A percentile compares a stretch with the other conserved stretches of the same genome.
phyloP scores from a whole-genome alignment of 2,797 vertebrate genomes.

The Phoxinus dragarum region DNA sequence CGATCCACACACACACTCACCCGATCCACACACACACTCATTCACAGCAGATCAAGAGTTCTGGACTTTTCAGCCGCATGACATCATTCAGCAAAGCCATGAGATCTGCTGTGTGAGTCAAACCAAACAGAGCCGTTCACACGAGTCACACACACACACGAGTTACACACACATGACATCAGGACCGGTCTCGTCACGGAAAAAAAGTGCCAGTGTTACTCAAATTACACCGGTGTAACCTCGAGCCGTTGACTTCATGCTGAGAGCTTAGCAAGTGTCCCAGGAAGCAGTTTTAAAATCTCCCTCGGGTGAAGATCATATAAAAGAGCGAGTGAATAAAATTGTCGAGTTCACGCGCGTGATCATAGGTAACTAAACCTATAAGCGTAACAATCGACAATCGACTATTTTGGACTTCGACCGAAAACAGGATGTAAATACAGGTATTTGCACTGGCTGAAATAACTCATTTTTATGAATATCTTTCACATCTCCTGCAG shows the following conservation, averaged over 20 bases:
- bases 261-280: slow-evolving; percentile 7
- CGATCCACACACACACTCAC: not conserved
- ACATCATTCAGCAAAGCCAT: slow-evolving; percentile 48
- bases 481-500: no score
- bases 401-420: no score
- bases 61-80: slow-evolving; percentile 22
- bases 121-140: slow-evolving; percentile 49
- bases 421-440: no score
- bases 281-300: slow-evolving; percentile 16
- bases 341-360: no score
- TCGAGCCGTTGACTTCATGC: slow-evolving; percentile 25
- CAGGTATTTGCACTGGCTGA: no score
- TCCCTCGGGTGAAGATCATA: not conserved
- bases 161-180: slow-evolving; percentile 56
- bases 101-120: slow-evolving; percentile 36
- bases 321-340: not conserved
- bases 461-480: no score
- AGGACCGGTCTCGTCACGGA: slow-evolving; percentile 40
- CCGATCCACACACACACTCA: not conserved
- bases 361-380: no score
- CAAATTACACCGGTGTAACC: slow-evolving; percentile 9
- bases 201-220: slow-evolving; percentile 16
- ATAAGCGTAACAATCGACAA: no score
- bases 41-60: slow-evolving; percentile 1
- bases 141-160: slow-evolving; percentile 46